phyloP scores from a whole-genome alignment of 2,888 invertebrate genomes.

The Himalopsyche tibetana region DNA sequence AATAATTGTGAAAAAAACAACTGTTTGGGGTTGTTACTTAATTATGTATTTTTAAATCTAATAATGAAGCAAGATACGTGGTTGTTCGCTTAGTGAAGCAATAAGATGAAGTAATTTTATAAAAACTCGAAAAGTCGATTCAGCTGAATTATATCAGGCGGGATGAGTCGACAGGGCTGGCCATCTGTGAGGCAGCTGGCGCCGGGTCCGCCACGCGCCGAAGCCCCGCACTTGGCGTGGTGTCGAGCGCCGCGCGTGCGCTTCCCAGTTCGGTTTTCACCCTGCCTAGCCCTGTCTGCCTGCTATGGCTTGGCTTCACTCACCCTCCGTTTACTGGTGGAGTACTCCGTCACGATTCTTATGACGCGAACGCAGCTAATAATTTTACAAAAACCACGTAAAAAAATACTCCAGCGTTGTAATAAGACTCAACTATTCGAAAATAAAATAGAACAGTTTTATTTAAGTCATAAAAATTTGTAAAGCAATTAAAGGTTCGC shows the following conservation, averaged over 20 bases:
- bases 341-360: neutral
- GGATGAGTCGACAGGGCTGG: slow-evolving; percentile 34
- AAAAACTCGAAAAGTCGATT: slow-evolving; percentile 13
- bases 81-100: neutral
- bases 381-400: too few species aligned
- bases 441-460: too few species aligned
- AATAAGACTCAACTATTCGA: too few species aligned
- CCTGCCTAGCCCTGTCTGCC: neutral
- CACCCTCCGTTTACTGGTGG: slow-evolving; percentile 24
- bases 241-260: slow-evolving; percentile 14
- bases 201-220: slow-evolving; percentile 39
- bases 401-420: too few species aligned
- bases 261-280: slow-evolving; percentile 32
- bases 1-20: too few species aligned
- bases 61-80: too few species aligned
- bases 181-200: slow-evolving; percentile 36
- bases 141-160: slow-evolving; percentile 17
- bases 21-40: too few species aligned
- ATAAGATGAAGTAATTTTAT: slow-evolving; percentile 27
- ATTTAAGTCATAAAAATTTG: too few species aligned
- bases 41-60: too few species aligned
- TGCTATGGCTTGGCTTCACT: slow-evolving; percentile 39
- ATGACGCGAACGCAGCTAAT: neutral
- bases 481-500: too few species aligned
- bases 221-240: slow-evolving; percentile 32